Evolutionary conservation across 2,113 vertebrate species (phyloP).

Genomic region (Bufo gargarizans): DNA sequence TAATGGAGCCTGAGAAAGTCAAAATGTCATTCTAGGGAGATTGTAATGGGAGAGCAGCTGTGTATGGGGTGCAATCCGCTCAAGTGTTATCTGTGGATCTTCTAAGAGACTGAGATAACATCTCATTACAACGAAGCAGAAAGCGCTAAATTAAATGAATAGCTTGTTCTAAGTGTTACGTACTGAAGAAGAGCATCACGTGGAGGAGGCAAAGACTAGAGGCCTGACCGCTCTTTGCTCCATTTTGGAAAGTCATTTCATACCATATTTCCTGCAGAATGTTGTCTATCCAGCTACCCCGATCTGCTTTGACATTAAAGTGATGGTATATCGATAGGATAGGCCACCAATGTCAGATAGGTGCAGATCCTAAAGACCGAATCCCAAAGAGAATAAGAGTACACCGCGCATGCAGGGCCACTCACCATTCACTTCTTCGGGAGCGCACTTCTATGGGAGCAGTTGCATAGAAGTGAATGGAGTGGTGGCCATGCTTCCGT

Average conservation of each 20-base stretch:
- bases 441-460: no score
- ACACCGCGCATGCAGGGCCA: no score
- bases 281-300: background rate
- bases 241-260: background rate
- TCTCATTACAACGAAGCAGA: background rate
- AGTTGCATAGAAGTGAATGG: no score
- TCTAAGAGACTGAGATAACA: background rate
- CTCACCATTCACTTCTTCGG: no score
- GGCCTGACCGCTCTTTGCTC: background rate
- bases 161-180: background rate
- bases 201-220: background rate
- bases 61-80: constrained; percentile 15
- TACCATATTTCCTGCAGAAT: background rate
- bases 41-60: constrained; percentile 24
- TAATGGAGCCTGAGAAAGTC: constrained; percentile 6
- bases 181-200: background rate
- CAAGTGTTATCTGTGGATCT: background rate
- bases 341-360: no score
- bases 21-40: constrained; percentile 45
- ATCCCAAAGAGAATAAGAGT: no score
- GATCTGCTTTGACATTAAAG: no score
- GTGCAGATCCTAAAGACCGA: no score
- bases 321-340: no score
- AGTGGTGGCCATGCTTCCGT: no score
- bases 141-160: background rate